These are phyloP conservation scores for Hippoglossus hippoglossus DNA, from an alignment of 2,797 vertebrate species.

Conservation along the genomic window DNA sequence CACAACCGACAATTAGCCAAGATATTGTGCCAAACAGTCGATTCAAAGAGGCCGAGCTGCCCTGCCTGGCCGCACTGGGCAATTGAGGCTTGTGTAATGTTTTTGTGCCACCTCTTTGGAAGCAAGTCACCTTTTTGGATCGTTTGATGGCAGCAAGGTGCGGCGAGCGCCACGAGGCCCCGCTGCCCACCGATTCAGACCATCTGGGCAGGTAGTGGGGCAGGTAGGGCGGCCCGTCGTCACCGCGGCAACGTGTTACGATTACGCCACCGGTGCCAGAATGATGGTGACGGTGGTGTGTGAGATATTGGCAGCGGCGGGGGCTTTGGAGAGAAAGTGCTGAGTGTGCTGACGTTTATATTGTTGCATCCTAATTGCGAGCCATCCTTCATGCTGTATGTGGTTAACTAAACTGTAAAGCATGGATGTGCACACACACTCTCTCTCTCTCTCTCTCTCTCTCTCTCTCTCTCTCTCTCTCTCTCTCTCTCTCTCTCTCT, in stretches of 20 bases:
- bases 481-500: constrained; percentile 8
- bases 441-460: constrained; percentile 2
- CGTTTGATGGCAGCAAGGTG: constrained; percentile 55
- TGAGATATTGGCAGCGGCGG: not conserved
- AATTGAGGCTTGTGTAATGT: constrained; percentile 27
- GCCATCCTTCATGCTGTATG: constrained; percentile 7
- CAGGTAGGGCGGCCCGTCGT: constrained; percentile 4
- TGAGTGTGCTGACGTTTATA: constrained; percentile 27
- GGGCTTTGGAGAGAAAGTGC: constrained; percentile 13
- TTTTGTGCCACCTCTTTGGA: constrained; percentile 38
- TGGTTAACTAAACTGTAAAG: constrained; percentile 10
- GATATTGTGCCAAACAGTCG: constrained; percentile 10
- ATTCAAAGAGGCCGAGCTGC: constrained; percentile 20
- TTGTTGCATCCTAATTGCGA: constrained; percentile 5
- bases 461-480: constrained; percentile 13
- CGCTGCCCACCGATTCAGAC: constrained; percentile 47
- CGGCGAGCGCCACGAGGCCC: not conserved
- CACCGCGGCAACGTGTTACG: constrained; percentile 10
- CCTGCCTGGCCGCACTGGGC: constrained; percentile 2
- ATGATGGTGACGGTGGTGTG: not conserved
- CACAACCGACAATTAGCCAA: constrained; percentile 19
- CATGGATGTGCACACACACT: constrained; percentile 4
- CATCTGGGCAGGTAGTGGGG: constrained; percentile 65
- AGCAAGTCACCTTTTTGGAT: constrained; percentile 43
- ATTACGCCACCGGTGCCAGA: constrained; percentile 12